Conservation (phyloP, 2,113 vertebrate species). For the Tautogolabrus adspersus region DNA sequence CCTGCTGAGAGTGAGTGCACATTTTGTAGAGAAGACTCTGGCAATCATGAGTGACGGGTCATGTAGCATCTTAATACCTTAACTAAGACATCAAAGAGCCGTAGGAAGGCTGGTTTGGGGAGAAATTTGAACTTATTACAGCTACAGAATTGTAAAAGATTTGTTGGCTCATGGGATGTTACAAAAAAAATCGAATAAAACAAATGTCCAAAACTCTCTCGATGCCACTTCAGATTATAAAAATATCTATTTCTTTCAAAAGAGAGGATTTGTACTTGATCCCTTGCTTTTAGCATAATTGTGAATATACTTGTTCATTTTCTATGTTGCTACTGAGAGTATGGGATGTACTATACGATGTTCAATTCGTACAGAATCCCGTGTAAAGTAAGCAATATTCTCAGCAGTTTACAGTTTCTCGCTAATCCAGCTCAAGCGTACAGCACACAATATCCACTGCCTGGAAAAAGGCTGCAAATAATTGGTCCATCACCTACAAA, state of each 20-base stretch:
- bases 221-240: neutral
- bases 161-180: neutral
- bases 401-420: neutral
- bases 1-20: neutral
- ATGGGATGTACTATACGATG: neutral
- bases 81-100: neutral
- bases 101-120: neutral
- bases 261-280: neutral
- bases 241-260: neutral
- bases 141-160: neutral
- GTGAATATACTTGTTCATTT: neutral
- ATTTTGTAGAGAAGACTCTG: neutral
- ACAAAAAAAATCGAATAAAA: neutral
- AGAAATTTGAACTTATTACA: neutral
- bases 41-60: neutral
- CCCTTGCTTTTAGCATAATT: neutral
- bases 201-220: neutral
- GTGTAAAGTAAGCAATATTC: neutral
- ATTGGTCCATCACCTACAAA: neutral
- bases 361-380: neutral
- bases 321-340: neutral
- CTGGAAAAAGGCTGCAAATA: neutral
- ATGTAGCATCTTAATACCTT: neutral
- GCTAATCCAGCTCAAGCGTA: constrained; percentile 11
- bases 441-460: constrained; percentile 3